These are phyloP conservation scores for Corythoichthys intestinalis DNA, from an alignment of 2,113 vertebrate species.

Conservation along the genomic window DNA sequence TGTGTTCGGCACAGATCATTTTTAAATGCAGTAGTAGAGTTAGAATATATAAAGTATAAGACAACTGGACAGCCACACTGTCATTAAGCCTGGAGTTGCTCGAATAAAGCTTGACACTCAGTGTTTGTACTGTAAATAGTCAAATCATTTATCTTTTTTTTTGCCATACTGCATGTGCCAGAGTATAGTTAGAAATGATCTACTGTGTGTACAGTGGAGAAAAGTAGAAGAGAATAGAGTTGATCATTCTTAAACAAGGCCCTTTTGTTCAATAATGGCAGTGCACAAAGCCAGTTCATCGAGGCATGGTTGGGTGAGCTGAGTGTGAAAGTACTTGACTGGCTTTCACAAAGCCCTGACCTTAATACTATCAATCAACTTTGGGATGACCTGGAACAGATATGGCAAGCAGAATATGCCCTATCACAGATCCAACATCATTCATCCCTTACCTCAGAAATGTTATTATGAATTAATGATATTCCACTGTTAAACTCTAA, in stretches of 20 bases:
- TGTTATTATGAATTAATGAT: neutral
- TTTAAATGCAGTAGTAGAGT: conserved; percentile 15
- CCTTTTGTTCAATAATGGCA: neutral
- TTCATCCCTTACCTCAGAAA: neutral
- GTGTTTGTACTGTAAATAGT: neutral
- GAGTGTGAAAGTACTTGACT: neutral
- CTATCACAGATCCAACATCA: neutral
- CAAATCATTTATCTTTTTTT: neutral
- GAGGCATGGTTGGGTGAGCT: neutral
- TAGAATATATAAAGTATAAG: conserved; percentile 27
- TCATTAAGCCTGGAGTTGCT: conserved; percentile 27
- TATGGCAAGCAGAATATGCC: neutral
- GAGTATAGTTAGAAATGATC: neutral
- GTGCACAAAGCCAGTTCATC: neutral
- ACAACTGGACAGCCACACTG: conserved; percentile 44
- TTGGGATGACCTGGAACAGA: neutral
- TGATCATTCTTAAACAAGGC: neutral
- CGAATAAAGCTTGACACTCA: conserved; percentile 20
- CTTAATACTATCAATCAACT: neutral
- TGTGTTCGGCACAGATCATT: conserved; percentile 46
- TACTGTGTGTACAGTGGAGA: neutral
- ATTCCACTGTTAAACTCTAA: neutral
- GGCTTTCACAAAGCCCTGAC: neutral
- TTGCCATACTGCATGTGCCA: neutral
- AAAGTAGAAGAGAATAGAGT: too few species aligned